phyloP scores from a whole-genome alignment of 1,140 invertebrate species.

The Palaemon carinicauda region DNA sequence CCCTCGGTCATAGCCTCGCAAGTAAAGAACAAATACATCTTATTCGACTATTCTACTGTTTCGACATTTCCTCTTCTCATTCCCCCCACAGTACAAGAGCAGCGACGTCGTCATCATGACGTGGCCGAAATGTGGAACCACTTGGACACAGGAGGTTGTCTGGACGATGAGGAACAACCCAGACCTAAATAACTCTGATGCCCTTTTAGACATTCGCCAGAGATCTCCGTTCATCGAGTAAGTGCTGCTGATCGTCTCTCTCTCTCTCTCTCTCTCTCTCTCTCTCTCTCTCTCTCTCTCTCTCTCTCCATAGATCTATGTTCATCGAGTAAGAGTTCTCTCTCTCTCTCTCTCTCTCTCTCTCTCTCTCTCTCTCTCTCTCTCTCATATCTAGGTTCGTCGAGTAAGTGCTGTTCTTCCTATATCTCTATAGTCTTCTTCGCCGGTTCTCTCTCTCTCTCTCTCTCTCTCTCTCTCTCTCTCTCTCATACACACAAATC shows the following conservation, averaged over 20 bases:
- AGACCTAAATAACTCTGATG: conserved; percentile 72
- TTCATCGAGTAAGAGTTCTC: not conserved
- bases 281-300: not conserved
- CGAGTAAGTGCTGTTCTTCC: not conserved
- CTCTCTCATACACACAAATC: too few relatives aligned
- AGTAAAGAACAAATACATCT: too few relatives aligned
- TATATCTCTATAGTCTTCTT: not conserved
- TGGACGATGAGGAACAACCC: conserved; percentile 79
- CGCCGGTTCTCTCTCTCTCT: not conserved
- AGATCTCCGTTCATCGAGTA: conserved; percentile 31
- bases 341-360: not conserved
- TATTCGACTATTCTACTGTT: too few relatives aligned
- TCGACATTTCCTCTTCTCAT: not conserved
- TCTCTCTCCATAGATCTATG: not conserved
- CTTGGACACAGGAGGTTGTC: conserved; percentile 82
- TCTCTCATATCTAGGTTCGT: not conserved
- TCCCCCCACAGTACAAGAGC: too few relatives aligned
- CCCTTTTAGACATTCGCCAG: conserved; percentile 53
- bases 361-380: not conserved
- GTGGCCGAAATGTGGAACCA: conserved; percentile 72
- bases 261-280: not conserved
- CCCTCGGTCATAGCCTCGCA: too few relatives aligned
- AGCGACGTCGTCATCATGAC: conserved; percentile 29
- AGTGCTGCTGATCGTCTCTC: not conserved
- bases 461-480: too few relatives aligned